Percentiles rank a stretch among this genome's conserved stretches.
phyloP scores from a whole-genome alignment of 2,888 invertebrate species.

The Drepanosiphum platanoidis region DNA sequence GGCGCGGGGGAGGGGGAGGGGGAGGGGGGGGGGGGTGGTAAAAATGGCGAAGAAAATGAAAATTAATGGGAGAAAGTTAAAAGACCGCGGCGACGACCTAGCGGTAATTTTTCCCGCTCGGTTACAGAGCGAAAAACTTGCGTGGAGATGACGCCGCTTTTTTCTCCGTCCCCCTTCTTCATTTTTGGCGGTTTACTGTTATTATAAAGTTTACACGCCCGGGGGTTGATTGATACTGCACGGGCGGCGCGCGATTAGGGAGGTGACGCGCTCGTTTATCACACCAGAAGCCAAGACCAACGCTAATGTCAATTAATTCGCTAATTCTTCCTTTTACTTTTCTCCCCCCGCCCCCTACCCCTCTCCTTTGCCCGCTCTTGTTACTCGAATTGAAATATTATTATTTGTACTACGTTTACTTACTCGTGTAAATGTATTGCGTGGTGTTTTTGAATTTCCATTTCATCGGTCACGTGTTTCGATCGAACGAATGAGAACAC shows the following conservation, averaged over 20 bases:
- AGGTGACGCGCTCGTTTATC: conserved; percentile 60
- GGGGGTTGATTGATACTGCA: conserved; percentile 57
- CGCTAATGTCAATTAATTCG: conserved; percentile 57
- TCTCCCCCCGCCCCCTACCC: too few species aligned
- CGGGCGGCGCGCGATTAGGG: conserved; percentile 43
- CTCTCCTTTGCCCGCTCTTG: neutral
- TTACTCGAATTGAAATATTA: neutral
- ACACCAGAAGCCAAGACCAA: conserved; percentile 56
- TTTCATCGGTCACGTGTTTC: too few species aligned
- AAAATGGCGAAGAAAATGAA: conserved; percentile 63
- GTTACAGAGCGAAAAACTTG: conserved; percentile 54
- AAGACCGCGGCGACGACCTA: conserved; percentile 55
- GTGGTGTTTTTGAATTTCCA: too few species aligned
- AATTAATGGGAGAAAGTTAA: conserved; percentile 63
- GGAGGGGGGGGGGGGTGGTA: too few species aligned
- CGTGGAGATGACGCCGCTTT: conserved; percentile 62
- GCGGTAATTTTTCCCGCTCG: conserved; percentile 58
- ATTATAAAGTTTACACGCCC: conserved; percentile 61
- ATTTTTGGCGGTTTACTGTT: conserved; percentile 58
- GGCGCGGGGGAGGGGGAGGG: too few species aligned
- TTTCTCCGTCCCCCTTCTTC: conserved; percentile 39
- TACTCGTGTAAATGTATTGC: too few species aligned
- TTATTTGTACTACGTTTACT: too few species aligned
- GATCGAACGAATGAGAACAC: too few species aligned
- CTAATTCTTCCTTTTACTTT: conserved; percentile 48